These are phyloP conservation scores for Athalia rosae DNA, from an alignment of 2,888 invertebrate species.

Conservation along the genomic window DNA sequence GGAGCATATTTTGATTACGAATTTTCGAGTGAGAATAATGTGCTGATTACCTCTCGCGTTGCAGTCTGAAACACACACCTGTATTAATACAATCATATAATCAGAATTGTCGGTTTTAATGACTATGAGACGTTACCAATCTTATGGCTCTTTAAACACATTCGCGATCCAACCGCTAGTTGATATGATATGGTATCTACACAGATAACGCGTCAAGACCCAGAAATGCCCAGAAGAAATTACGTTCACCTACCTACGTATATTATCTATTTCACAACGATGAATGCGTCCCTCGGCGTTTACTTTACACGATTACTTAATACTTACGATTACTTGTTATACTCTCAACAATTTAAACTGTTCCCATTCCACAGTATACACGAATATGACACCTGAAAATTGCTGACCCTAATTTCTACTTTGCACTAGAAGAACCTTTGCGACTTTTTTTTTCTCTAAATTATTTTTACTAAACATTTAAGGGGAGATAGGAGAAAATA, in stretches of 20 bases:
- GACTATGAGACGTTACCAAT: constrained; percentile 30
- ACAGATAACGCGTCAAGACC: neutral
- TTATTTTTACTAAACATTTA: constrained; percentile 7
- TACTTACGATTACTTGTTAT: neutral
- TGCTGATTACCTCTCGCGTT: neutral
- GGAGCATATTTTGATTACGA: neutral
- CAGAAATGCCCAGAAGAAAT: neutral
- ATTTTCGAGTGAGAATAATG: neutral
- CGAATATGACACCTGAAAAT: neutral
- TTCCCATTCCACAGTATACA: constrained; percentile 11
- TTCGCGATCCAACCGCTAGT: constrained; percentile 4
- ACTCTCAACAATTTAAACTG: neutral
- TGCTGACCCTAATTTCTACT: neutral
- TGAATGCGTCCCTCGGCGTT: neutral
- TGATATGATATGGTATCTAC: neutral
- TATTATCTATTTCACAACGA: neutral
- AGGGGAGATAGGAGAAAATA: neutral
- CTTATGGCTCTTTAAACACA: constrained; percentile 34
- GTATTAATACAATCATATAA: constrained; percentile 8
- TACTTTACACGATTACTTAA: constrained; percentile 9
- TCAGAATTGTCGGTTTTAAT: constrained; percentile 16
- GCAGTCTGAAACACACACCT: neutral
- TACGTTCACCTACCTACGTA: neutral
- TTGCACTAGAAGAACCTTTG: neutral
- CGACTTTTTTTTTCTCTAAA: constrained; percentile 6